Percentiles rank a stretch among this genome's conserved stretches.
Conservation (phyloP, 2,888 invertebrate species). For the Cataglyphis albicans region DNA sequence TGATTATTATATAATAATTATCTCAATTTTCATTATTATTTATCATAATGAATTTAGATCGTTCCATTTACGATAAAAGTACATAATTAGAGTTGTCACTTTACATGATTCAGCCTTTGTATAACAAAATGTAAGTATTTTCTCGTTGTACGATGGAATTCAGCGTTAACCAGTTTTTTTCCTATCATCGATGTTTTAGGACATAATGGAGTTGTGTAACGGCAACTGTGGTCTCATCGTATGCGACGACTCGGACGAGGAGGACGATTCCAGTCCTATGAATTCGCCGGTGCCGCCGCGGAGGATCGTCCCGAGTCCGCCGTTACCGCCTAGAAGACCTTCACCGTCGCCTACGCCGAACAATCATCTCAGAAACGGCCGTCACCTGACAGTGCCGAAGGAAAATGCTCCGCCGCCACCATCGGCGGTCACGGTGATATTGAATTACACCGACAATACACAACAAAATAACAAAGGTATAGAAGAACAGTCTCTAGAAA, state of each 20-base stretch:
- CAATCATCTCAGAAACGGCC: constrained; percentile 80
- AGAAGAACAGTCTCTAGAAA: not conserved
- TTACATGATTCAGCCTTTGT: constrained; percentile 19
- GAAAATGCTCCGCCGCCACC: constrained; percentile 85
- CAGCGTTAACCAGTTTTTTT: constrained; percentile 3
- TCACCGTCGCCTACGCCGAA: constrained; percentile 85
- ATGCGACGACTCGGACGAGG: constrained; percentile 83
- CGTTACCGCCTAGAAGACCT: constrained; percentile 89
- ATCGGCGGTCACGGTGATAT: constrained; percentile 80
- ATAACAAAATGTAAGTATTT: constrained; percentile 23
- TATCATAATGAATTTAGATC: not conserved
- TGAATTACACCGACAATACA: constrained; percentile 78
- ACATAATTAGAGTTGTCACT: not conserved
- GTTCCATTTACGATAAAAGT: constrained; percentile 7
- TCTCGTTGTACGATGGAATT: not conserved
- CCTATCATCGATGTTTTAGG: constrained; percentile 79
- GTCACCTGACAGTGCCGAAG: constrained; percentile 85
- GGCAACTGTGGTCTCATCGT: constrained; percentile 82
- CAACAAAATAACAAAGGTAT: constrained; percentile 83
- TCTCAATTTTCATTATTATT: not conserved
- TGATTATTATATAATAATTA: too few relatives aligned
- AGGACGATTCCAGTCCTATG: constrained; percentile 83
- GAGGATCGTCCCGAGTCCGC: constrained; percentile 86
- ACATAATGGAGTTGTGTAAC: constrained; percentile 84
- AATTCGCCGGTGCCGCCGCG: constrained; percentile 82